Percentiles rank a stretch among this genome's conserved stretches.
Evolutionary conservation across 2,797 vertebrate species (phyloP).

Genomic region (Poeciliopsis turneri): DNA sequence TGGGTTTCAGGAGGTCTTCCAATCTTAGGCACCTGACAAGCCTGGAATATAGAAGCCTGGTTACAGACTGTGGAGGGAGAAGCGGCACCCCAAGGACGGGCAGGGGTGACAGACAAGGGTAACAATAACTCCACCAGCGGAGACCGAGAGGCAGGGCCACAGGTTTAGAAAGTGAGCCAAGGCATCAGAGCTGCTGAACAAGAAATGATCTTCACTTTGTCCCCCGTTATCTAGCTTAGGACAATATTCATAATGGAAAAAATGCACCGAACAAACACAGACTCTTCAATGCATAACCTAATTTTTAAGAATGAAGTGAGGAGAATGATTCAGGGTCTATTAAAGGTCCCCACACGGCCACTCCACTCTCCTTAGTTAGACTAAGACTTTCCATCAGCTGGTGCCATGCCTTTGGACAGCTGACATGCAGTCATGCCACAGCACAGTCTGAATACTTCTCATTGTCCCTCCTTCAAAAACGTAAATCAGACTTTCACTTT

Average conservation of each 20-base stretch:
- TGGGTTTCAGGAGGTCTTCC: slow-evolving; percentile 92
- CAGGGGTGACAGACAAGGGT: slow-evolving; percentile 96
- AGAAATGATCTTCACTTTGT: slow-evolving; percentile 16
- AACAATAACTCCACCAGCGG: slow-evolving; percentile 48
- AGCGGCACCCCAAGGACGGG: slow-evolving; percentile 93
- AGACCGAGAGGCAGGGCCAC: slow-evolving; percentile 24
- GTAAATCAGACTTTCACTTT: slow-evolving; percentile 7
- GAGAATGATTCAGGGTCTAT: slow-evolving; percentile 20
- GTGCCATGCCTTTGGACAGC: slow-evolving; percentile 71
- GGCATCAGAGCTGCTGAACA: slow-evolving; percentile 4
- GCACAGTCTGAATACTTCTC: slow-evolving; percentile 34
- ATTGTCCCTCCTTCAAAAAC: slow-evolving; percentile 8
- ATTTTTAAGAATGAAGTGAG: slow-evolving; percentile 17
- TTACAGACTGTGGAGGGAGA: slow-evolving; percentile 55
- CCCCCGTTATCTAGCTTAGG: slow-evolving; percentile 5
- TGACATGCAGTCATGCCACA: slow-evolving; percentile 65
- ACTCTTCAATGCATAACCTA: not conserved
- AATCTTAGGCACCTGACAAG: slow-evolving; percentile 93
- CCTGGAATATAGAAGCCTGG: slow-evolving; percentile 76
- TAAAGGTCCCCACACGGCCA: slow-evolving; percentile 25
- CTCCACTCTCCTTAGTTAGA: slow-evolving; percentile 37
- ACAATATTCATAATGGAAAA: not conserved
- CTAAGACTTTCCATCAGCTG: slow-evolving; percentile 79
- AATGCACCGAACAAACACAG: not conserved
- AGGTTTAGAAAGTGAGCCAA: slow-evolving; percentile 34